These are phyloP conservation scores for Oryzias melastigma DNA, from an alignment of 2,113 vertebrate species.

Conservation along the genomic window DNA sequence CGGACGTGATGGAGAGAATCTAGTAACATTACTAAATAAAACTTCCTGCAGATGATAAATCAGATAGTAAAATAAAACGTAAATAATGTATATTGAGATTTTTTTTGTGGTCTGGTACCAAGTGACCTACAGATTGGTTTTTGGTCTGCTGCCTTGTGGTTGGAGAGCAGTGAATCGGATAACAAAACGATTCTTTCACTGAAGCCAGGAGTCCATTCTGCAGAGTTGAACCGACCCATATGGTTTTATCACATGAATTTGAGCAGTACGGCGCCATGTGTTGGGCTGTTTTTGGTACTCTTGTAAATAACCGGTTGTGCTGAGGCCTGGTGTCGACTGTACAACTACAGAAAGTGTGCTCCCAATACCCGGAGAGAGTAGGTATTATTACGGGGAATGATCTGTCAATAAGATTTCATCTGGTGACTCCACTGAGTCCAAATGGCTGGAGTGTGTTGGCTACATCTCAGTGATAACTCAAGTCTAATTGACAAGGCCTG, in stretches of 20 bases:
- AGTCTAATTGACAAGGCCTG: constrained; percentile 52
- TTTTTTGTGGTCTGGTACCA: too few species aligned
- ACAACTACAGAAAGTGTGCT: constrained; percentile 36
- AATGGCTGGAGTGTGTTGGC: constrained; percentile 35
- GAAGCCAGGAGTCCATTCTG: constrained; percentile 42
- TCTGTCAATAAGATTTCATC: constrained; percentile 49
- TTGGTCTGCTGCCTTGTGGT: too few species aligned
- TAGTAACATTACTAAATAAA: too few species aligned
- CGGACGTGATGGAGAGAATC: too few species aligned
- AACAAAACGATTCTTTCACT: too few species aligned
- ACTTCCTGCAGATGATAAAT: too few species aligned
- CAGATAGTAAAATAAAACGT: too few species aligned
- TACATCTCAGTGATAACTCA: constrained; percentile 45
- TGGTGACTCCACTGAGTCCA: constrained; percentile 26
- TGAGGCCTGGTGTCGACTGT: constrained; percentile 9
- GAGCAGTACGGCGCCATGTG: background rate
- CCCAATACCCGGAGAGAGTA: constrained; percentile 34
- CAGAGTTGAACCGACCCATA: constrained; percentile 26
- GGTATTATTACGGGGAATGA: constrained; percentile 51
- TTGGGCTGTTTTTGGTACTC: constrained; percentile 5
- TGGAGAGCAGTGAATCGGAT: constrained; percentile 20
- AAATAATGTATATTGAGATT: too few species aligned
- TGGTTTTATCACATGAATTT: constrained; percentile 27
- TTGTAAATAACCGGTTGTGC: constrained; percentile 19
- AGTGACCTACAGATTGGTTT: too few species aligned